Evolutionary conservation across 2,797 vertebrate species (phyloP).

Genomic region (Tadarida brasiliensis): DNA sequence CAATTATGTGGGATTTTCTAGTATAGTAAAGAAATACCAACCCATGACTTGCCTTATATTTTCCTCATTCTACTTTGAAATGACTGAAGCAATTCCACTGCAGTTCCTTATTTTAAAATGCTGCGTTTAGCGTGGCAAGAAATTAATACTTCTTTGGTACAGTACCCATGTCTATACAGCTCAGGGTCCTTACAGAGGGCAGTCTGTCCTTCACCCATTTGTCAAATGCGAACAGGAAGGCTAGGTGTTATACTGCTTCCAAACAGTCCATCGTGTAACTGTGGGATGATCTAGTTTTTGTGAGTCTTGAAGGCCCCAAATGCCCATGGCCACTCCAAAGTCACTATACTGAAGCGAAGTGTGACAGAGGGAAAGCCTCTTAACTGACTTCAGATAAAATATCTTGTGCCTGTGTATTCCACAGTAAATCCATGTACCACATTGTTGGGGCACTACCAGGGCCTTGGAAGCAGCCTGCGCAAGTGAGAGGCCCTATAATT

Average conservation of each 20-base stretch:
- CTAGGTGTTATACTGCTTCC: background rate
- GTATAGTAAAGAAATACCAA: slow-evolving; percentile 44
- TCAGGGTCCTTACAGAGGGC: background rate
- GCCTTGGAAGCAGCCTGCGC: background rate
- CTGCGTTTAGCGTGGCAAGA: background rate
- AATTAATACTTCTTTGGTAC: background rate
- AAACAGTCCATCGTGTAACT: background rate
- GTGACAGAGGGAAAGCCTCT: background rate
- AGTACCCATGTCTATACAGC: background rate
- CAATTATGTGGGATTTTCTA: slow-evolving; percentile 66
- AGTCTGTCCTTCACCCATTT: background rate
- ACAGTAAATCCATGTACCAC: background rate
- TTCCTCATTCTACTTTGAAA: slow-evolving; percentile 42
- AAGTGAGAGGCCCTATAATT: background rate
- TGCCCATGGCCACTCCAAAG: background rate
- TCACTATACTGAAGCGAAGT: background rate
- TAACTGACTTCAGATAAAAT: background rate
- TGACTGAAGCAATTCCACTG: background rate
- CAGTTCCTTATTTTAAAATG: background rate
- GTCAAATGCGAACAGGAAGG: background rate
- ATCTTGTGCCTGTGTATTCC: background rate
- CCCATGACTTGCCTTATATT: background rate
- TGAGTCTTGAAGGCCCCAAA: background rate
- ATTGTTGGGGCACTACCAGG: background rate
- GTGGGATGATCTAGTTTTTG: background rate